Base-by-base conservation (phyloP, 2,797 vertebrate species). In the Oreochromis mossambicus region DNA sequence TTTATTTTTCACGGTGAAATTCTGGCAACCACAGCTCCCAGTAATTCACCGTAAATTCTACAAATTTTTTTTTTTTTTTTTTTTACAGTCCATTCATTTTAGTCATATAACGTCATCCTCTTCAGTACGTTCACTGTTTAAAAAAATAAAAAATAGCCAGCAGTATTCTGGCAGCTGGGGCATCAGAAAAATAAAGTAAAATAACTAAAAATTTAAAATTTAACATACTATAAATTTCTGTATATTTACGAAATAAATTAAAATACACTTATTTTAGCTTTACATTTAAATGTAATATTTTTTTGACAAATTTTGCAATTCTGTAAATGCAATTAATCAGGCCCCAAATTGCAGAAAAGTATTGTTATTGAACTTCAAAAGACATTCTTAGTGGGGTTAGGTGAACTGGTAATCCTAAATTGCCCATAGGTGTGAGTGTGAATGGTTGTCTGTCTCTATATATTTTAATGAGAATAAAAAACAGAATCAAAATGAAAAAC, bases 61-160 rank as follows among this genome's bases (percentile, higher is more conserved):
- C 10, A 11, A 10, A 0, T 29, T 29, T 29, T 29, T 2, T 24
- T 29, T 29, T 29, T 29, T 26, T 4, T 26, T 26, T 26, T 26
- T 26, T 26, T 4, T 4, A 26, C 21, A 24, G 26, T 26, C 3
- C 26, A 54, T 54, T 54, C 2, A 0, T 7, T 54, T 24, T 54
- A 54, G 21, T 13, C n/a, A 52, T 21, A 12, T 52, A 52, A 52
- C 12, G 51, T 7, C 52, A 54, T 54, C 52, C 12, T 24, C 52
- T 54, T 24, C 52, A 24, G 12, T 54, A 54, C 1, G 6, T 54
- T 54, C 13, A 54, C 21, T 24, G 11, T 13, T 24, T 24, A 24
- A 0, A 13, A 13, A 54, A 24, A 12, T 4, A 52, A 7, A 24
- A 24, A 0, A 21, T 32, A 24, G 24, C 24, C 6, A 3, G 52